Conservation (phyloP, 1,140 invertebrate species). For the Venustaconcha ellipsiformis region DNA sequence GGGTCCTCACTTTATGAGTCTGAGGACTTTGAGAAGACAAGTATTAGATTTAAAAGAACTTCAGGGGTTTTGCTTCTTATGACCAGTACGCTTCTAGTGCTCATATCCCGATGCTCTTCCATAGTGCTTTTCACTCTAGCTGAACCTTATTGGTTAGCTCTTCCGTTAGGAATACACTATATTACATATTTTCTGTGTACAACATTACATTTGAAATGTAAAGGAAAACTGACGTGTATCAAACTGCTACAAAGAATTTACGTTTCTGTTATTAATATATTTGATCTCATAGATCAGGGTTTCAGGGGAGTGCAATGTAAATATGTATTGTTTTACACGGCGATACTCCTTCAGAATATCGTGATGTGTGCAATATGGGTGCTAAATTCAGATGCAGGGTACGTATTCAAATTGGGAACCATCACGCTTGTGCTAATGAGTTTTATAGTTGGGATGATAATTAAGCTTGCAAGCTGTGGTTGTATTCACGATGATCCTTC, state of each 20-base stretch:
- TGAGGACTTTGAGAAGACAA: conserved; percentile 8
- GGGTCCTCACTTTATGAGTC: conserved; percentile 7
- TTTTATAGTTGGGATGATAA: conserved; percentile 23
- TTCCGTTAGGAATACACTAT: conserved; percentile 21
- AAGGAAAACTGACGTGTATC: background rate
- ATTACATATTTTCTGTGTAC: conserved; percentile 7
- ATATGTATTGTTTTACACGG: conserved; percentile 24
- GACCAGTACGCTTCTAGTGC: conserved; percentile 14
- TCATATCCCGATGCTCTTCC: conserved; percentile 18
- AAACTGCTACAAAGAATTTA: conserved; percentile 16
- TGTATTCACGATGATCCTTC: conserved; percentile 23
- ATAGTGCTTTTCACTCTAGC: conserved; percentile 22
- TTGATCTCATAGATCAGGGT: conserved; percentile 19
- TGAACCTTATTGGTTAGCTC: conserved; percentile 17
- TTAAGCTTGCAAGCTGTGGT: conserved; percentile 27
- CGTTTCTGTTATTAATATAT: conserved; percentile 24
- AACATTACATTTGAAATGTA: conserved; percentile 6
- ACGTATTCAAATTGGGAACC: conserved; percentile 12
- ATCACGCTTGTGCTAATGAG: conserved; percentile 15
- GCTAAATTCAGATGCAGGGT: conserved; percentile 11
- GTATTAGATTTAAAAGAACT: conserved; percentile 1
- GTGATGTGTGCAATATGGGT: conserved; percentile 30
- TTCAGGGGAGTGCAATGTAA: conserved; percentile 27
- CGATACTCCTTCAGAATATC: conserved; percentile 28
- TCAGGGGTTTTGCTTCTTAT: conserved; percentile 7